Evolutionary conservation across 2,797 vertebrate species (phyloP), one percentile per base, ranked within the genome.

Genomic region (Danio tinwini): DNA sequence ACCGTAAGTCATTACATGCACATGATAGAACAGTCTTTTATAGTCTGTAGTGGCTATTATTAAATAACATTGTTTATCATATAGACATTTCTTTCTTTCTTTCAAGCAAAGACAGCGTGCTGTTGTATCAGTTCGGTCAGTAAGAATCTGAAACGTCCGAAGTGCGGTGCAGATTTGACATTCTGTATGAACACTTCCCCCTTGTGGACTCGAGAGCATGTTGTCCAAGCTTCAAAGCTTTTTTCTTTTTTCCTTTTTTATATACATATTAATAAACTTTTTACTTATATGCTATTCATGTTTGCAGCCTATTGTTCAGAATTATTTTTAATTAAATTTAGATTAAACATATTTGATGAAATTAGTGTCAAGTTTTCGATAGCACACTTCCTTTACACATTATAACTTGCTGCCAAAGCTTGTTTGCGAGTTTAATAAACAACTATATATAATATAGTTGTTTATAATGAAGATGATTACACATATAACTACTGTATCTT

Each of bases 161-260:
- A 50, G 53, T 19, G 44, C 29, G n/a, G 2, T 44, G 50, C 8
- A 17, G 56, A 45, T 59, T 62, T 39, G 45, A 16, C 62, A 83
- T 87, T 82, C 64, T 86, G 81, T 80, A 81, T 84, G 68, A 81
- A 83, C 80, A 89, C 83, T 84, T 10, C 88, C 88, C 89, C 91
- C 92, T 92, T 87, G 90, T 88, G 91, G 62, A 64, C 17, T 14
- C 9, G 16, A 71, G 19, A 44, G 21, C 44, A 42, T n/a, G 70
- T 39, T 75, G n/a, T 75, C 59, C 13, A 14, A 81, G 11, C 5
- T 9, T 39, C 21, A 62, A 65, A 13, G 40, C 7, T 40, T 13
- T 49, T 6, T 5, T 11, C 16, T 13, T 37, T 52, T 17, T 19
- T 39, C 40, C 16, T 64, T 11, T 21, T 64, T 52, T 19, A 47